These are phyloP conservation scores for Stegana nigrithorax DNA, from an alignment of 2,888 invertebrate species.

Conservation along the genomic window DNA sequence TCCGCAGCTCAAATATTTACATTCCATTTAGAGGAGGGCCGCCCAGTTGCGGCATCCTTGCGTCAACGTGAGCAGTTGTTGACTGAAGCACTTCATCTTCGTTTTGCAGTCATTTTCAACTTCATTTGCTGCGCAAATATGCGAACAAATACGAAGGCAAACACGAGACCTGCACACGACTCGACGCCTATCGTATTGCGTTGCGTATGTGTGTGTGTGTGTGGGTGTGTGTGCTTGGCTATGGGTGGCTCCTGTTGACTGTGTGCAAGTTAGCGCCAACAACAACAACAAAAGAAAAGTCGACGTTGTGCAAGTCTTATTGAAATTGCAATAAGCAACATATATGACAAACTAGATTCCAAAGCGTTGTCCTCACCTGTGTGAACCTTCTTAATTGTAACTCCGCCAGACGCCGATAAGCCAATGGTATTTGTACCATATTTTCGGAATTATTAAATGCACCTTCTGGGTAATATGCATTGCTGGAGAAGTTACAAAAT, in stretches of 20 bases:
- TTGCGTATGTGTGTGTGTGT: background rate
- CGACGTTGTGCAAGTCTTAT: no score
- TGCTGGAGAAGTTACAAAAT: no score
- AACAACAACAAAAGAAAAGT: background rate
- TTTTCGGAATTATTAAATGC: no score
- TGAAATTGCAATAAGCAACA: no score
- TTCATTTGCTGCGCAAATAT: constrained; percentile 59
- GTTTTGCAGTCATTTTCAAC: constrained; percentile 46
- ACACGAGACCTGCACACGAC: background rate
- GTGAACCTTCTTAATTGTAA: no score
- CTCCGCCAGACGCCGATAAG: no score
- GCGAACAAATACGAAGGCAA: constrained; percentile 33
- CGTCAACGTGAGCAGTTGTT: constrained; percentile 7
- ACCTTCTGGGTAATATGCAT: no score
- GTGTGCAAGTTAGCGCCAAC: background rate
- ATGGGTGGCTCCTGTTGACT: background rate
- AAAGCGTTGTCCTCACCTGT: no score
- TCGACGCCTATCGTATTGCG: background rate
- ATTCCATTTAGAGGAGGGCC: constrained; percentile 43
- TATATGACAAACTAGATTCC: no score
- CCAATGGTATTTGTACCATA: no score
- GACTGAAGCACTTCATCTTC: constrained; percentile 19
- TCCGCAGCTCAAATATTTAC: constrained; percentile 54
- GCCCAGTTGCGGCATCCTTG: constrained; percentile 7
- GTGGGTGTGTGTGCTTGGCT: background rate